Evolutionary conservation across 2,888 invertebrate species (phyloP).

Genomic region (Drosophila monieri): DNA sequence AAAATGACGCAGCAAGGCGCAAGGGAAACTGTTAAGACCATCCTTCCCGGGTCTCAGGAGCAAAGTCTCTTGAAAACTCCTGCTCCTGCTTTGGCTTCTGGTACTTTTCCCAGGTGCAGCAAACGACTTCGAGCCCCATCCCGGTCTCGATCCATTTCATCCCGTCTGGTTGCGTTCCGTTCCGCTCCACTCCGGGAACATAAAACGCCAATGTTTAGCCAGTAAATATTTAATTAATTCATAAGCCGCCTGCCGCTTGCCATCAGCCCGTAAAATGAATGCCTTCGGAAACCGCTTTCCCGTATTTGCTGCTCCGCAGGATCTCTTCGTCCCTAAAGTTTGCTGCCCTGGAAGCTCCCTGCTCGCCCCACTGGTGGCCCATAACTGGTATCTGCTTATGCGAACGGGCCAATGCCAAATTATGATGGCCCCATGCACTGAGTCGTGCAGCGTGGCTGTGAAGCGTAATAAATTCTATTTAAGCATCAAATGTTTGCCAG

Average conservation of each 20-base stretch:
- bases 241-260: slow-evolving; percentile 58
- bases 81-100: slow-evolving; percentile 4
- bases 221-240: slow-evolving; percentile 79
- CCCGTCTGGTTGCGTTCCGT: background rate
- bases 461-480: slow-evolving; percentile 57
- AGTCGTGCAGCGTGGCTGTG: slow-evolving; percentile 32
- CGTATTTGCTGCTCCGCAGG: slow-evolving; percentile 27
- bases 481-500: slow-evolving; percentile 41
- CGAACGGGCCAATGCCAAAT: slow-evolving; percentile 56
- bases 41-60: slow-evolving; percentile 18
- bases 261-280: slow-evolving; percentile 48
- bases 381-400: slow-evolving; percentile 29
- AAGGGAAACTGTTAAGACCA: slow-evolving; percentile 49
- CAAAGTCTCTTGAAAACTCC: background rate
- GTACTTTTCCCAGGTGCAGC: slow-evolving; percentile 24
- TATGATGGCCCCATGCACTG: slow-evolving; percentile 50
- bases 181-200: slow-evolving; percentile 36
- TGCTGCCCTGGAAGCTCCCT: background rate
- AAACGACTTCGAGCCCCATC: slow-evolving; percentile 22
- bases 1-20: slow-evolving; percentile 72
- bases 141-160: background rate
- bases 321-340: background rate
- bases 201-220: slow-evolving; percentile 66
- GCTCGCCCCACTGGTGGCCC: background rate
- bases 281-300: slow-evolving; percentile 32